phyloP scores from a whole-genome alignment of 2,888 invertebrate species.

The Sycophila texana region DNA sequence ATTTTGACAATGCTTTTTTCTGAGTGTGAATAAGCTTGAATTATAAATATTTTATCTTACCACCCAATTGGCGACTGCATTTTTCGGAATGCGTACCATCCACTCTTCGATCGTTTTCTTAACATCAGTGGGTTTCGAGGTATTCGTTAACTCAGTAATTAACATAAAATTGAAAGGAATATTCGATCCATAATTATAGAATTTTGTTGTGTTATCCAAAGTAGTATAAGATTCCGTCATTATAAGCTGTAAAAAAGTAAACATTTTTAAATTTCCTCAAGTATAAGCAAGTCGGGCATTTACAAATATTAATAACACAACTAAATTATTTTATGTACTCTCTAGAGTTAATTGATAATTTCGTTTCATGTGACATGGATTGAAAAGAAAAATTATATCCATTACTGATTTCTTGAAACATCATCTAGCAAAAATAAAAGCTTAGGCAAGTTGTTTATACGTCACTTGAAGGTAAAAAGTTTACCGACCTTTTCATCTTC shows the following conservation, averaged over 20 bases:
- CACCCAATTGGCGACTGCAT: conserved; percentile 85
- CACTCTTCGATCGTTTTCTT: conserved; percentile 81
- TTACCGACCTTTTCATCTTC: conserved; percentile 71
- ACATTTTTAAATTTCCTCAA: neutral
- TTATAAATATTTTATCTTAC: conserved; percentile 75
- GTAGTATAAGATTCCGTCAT: conserved; percentile 87
- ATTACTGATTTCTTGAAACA: no score
- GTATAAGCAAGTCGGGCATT: neutral
- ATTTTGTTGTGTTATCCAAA: conserved; percentile 80
- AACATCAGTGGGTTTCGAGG: conserved; percentile 80
- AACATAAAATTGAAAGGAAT: conserved; percentile 89
- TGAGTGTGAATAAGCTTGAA: no score
- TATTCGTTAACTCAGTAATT: conserved; percentile 79
- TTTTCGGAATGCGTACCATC: conserved; percentile 72
- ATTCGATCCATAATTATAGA: conserved; percentile 84
- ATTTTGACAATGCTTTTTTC: no score
- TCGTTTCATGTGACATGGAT: no score
- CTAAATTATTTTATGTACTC: no score
- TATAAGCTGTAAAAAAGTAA: conserved; percentile 77
- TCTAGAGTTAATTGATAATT: no score
- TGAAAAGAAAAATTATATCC: no score
- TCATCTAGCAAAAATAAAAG: neutral
- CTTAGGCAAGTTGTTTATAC: neutral
- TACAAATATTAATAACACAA: no score
- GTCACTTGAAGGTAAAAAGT: neutral